Evolutionary conservation across 2,888 invertebrate genomes (phyloP).

Genomic region (Eretmocerus hayati): DNA sequence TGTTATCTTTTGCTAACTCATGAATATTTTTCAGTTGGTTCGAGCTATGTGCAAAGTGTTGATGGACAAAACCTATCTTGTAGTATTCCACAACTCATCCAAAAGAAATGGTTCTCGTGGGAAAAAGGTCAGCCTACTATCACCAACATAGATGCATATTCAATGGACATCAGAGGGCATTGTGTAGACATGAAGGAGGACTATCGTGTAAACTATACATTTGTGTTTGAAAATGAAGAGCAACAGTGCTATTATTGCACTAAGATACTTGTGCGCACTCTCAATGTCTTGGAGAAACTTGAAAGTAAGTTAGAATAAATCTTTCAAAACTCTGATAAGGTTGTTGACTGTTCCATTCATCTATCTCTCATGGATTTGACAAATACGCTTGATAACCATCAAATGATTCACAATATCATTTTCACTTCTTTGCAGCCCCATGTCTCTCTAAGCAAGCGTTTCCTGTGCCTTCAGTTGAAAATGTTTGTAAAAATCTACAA

Average conservation of each 20-base stretch:
- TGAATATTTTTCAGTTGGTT: conserved; percentile 9
- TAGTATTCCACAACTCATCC: conserved; percentile 68
- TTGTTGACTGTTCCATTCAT: too few species aligned
- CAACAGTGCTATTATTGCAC: conserved; percentile 82
- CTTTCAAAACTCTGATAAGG: neutral
- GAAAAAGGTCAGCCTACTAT: conserved; percentile 78
- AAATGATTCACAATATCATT: too few species aligned
- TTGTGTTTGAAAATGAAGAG: conserved; percentile 64
- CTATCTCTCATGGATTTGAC: too few species aligned
- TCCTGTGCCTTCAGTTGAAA: conserved; percentile 67
- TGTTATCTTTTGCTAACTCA: too few species aligned
- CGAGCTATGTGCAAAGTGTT: too few species aligned
- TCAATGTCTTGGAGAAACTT: conserved; percentile 82
- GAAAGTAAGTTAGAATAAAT: conserved; percentile 70
- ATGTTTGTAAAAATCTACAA: conserved; percentile 68
- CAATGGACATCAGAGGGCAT: conserved; percentile 67
- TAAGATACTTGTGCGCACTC: conserved; percentile 74
- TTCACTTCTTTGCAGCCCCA: conserved; percentile 53
- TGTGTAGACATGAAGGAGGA: conserved; percentile 70
- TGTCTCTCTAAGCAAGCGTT: conserved; percentile 68
- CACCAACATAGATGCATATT: conserved; percentile 73
- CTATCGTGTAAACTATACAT: conserved; percentile 74
- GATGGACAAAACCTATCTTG: conserved; percentile 46
- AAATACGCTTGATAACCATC: too few species aligned
- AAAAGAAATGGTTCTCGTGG: conserved; percentile 88